Evolutionary conservation across 2,888 invertebrate species (phyloP).

Genomic region (Slavum lentiscoides): DNA sequence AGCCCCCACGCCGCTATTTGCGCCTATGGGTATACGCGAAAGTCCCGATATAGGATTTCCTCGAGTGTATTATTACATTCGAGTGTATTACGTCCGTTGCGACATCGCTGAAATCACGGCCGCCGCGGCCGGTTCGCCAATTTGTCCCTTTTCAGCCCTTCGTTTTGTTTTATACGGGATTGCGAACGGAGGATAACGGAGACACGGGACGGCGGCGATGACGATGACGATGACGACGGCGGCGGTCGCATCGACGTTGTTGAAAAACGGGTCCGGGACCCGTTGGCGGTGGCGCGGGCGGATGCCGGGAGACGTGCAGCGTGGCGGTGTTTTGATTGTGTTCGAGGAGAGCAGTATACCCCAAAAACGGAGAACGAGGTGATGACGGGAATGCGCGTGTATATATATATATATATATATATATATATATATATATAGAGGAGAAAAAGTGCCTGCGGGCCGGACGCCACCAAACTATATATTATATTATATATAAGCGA

Average conservation of each 20-base stretch:
- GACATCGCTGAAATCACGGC: constrained; percentile 21
- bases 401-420: no score
- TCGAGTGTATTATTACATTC: neutral
- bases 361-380: constrained; percentile 4
- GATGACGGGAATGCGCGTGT: neutral
- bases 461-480: constrained; percentile 43
- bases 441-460: constrained; percentile 50
- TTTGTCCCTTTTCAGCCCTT: constrained; percentile 9
- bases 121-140: neutral
- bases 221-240: neutral
- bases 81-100: neutral
- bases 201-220: neutral
- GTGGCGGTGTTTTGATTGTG: constrained; percentile 43
- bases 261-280: constrained; percentile 18
- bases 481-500: no score
- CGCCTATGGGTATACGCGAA: neutral
- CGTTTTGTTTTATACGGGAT: constrained; percentile 2
- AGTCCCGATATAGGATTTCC: neutral
- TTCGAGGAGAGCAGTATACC: constrained; percentile 2
- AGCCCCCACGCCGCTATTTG: no score
- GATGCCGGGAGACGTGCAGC: neutral
- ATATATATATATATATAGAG: neutral
- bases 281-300: neutral
- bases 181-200: constrained; percentile 1
- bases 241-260: neutral